A percentile compares a stretch with the other conserved stretches of the same genome.
Evolutionary conservation across 2,888 invertebrate species (phyloP).

Genomic region (Protophormia terraenovae): DNA sequence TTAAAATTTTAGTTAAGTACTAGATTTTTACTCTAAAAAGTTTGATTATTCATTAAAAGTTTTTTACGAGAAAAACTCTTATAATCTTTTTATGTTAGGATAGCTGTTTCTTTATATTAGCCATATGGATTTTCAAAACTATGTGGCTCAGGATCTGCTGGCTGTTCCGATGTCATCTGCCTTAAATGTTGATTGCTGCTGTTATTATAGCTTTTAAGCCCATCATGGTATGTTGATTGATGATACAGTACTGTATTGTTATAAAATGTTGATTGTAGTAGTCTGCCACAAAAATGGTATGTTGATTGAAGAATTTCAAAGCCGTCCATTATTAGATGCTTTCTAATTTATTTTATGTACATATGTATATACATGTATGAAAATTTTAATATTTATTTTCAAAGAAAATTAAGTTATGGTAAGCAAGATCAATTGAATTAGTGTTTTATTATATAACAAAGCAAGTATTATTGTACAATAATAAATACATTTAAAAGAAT

Average conservation of each 20-base stretch:
- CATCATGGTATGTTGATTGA: constrained; percentile 39
- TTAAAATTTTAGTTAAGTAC: no score
- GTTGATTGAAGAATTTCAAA: constrained; percentile 41
- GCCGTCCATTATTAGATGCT: constrained; percentile 6
- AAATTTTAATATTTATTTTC: no score
- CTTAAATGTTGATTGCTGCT: constrained; percentile 11
- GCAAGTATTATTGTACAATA: no score
- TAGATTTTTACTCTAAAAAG: not conserved
- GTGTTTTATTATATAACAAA: no score
- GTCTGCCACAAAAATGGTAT: not conserved
- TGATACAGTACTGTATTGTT: constrained; percentile 33
- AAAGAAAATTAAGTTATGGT: no score
- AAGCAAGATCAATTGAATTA: no score
- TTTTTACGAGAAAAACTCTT: not conserved
- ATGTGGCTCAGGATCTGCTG: not conserved
- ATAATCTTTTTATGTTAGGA: not conserved
- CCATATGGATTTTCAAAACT: constrained; percentile 26
- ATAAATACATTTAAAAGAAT: not conserved
- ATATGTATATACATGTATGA: no score
- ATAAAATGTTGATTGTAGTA: constrained; percentile 27
- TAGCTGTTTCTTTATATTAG: not conserved
- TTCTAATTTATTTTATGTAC: not conserved
- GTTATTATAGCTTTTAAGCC: not conserved
- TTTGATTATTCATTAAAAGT: not conserved
- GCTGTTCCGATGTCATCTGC: not conserved